Evolutionary conservation across 2,797 vertebrate species (phyloP).

Genomic region (Lepilemur septentrionalis): DNA sequence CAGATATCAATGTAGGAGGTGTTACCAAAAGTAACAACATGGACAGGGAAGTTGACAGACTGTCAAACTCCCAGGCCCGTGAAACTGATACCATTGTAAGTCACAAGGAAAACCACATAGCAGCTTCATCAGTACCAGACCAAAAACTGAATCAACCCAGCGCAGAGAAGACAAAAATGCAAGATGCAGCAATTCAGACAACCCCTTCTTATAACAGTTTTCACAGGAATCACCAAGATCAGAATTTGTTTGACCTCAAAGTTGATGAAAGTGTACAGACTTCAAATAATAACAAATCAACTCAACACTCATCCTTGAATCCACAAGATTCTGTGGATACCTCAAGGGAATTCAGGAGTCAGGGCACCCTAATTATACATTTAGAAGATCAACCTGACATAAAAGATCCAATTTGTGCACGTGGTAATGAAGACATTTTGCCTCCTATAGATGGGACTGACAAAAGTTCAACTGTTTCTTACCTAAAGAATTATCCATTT

Average conservation of each 20-base stretch:
- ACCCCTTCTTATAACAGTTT: slow-evolving; percentile 64
- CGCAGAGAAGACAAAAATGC: slow-evolving; percentile 82
- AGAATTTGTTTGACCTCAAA: slow-evolving; percentile 56
- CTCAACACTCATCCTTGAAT: slow-evolving; percentile 34
- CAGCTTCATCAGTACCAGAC: slow-evolving; percentile 63
- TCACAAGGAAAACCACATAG: slow-evolving; percentile 66
- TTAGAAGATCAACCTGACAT: slow-evolving; percentile 40
- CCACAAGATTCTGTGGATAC: slow-evolving; percentile 25
- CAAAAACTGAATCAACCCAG: slow-evolving; percentile 68
- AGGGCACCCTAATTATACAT: slow-evolving; percentile 12
- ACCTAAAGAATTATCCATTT: slow-evolving; percentile 80
- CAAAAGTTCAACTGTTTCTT: slow-evolving; percentile 70
- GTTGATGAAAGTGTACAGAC: slow-evolving; percentile 49
- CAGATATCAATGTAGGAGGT: slow-evolving; percentile 66
- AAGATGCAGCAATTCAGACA: slow-evolving; percentile 87
- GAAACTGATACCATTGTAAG: slow-evolving; percentile 69
- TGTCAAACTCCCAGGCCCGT: slow-evolving; percentile 65
- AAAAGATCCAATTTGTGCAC: slow-evolving; percentile 24
- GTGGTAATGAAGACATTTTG: slow-evolving; percentile 55
- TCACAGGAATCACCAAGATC: slow-evolving; percentile 49
- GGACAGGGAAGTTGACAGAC: slow-evolving; percentile 70
- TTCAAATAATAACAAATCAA: slow-evolving; percentile 48
- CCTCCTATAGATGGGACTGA: slow-evolving; percentile 55
- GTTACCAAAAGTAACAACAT: slow-evolving; percentile 67
- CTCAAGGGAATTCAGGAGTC: slow-evolving; percentile 54